Conservation (phyloP, 2,797 vertebrate genomes). For the Prionace glauca region DNA sequence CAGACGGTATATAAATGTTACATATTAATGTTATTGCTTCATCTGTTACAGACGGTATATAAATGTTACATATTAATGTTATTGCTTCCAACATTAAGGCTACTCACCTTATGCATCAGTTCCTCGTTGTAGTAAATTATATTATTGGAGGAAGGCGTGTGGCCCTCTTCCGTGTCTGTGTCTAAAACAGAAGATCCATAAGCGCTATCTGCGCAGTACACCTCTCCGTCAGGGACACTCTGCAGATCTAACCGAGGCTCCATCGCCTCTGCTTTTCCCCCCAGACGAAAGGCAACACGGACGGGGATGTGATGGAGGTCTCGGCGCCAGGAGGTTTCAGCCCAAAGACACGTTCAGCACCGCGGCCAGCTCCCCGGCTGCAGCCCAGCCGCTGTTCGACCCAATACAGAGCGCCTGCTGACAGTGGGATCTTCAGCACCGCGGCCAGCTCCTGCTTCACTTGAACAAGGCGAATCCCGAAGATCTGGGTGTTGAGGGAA, state of each 20-base stretch:
- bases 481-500: background rate
- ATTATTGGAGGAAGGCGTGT: slow-evolving; percentile 43
- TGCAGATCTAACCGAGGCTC: slow-evolving; percentile 54
- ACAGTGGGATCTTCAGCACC: background rate
- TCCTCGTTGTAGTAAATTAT: slow-evolving; percentile 53
- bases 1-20: too few relatives aligned
- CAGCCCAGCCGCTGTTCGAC: background rate
- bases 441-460: background rate
- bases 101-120: slow-evolving; percentile 56
- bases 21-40: too few relatives aligned
- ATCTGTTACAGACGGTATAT: background rate
- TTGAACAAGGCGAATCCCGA: background rate
- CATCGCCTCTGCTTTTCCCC: slow-evolving; percentile 55
- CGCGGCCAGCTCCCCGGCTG: background rate
- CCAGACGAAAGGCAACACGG: background rate
- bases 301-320: background rate
- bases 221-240: slow-evolving; percentile 55
- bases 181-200: slow-evolving; percentile 46
- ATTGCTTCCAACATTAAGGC: background rate
- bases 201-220: slow-evolving; percentile 51
- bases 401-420: background rate
- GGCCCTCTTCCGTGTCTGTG: slow-evolving; percentile 48
- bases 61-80: background rate
- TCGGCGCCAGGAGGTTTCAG: background rate
- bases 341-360: background rate